phyloP scores from a whole-genome alignment of 2,113 vertebrate genomes.

The Pangasianodon hypophthalmus region DNA sequence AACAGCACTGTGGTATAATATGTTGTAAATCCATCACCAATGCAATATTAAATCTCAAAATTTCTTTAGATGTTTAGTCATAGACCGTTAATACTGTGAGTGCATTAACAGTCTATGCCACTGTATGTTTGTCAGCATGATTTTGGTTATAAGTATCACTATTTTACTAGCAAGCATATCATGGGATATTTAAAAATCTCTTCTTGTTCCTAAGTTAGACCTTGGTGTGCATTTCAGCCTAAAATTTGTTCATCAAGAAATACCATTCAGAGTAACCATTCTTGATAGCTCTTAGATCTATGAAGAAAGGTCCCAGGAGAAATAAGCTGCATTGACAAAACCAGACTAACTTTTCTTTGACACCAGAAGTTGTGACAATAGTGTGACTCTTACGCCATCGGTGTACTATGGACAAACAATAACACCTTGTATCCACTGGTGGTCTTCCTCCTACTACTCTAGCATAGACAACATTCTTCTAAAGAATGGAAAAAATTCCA shows the following conservation, averaged over 20 bases:
- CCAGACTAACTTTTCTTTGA: slow-evolving; percentile 21
- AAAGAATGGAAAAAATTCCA: slow-evolving; percentile 63
- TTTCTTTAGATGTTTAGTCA: background rate
- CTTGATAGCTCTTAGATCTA: background rate
- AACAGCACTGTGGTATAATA: too few species aligned
- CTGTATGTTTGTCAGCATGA: background rate
- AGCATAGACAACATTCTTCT: slow-evolving; percentile 51
- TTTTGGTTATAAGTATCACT: background rate
- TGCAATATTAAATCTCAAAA: background rate
- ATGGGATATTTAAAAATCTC: background rate
- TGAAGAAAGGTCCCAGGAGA: background rate
- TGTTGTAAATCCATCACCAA: background rate
- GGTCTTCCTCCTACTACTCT: slow-evolving; percentile 56
- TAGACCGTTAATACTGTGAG: background rate
- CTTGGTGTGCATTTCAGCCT: background rate
- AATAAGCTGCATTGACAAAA: background rate
- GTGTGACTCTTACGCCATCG: slow-evolving; percentile 42
- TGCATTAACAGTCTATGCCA: background rate
- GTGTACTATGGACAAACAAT: slow-evolving; percentile 46
- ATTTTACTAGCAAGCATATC: background rate
- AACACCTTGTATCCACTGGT: slow-evolving; percentile 52
- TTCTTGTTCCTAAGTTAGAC: background rate
- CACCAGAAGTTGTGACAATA: slow-evolving; percentile 62
- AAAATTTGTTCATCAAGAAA: too few species aligned
- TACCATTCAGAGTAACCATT: background rate